Conservation (phyloP, 2,113 vertebrate genomes). For the Kryptolebias marmoratus region DNA sequence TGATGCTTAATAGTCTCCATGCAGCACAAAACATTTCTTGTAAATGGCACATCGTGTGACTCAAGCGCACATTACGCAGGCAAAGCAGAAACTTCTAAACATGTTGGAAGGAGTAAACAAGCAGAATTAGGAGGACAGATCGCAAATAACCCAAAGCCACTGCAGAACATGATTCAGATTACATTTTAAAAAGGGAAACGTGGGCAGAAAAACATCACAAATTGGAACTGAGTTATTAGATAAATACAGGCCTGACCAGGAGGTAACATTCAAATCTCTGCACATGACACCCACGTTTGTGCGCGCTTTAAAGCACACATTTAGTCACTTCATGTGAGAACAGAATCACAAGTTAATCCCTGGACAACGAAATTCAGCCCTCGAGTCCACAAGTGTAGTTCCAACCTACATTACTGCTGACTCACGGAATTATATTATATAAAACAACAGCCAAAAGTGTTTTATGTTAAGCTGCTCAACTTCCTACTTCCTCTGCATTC, state of each 20-base stretch:
- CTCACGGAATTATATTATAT: constrained; percentile 16
- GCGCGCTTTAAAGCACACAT: not conserved
- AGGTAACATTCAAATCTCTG: constrained; percentile 19
- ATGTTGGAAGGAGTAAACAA: constrained; percentile 21
- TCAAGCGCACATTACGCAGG: constrained; percentile 34
- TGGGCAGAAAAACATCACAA: constrained; percentile 19
- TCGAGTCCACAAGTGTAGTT: constrained; percentile 7
- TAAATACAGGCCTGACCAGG: constrained; percentile 18
- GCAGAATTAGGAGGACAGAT: constrained; percentile 27
- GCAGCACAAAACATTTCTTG: constrained; percentile 40
- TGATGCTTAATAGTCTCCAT: constrained; percentile 41
- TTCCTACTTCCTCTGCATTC: constrained; percentile 11
- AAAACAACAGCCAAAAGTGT: constrained; percentile 11
- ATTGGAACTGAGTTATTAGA: constrained; percentile 23
- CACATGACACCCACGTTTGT: not conserved
- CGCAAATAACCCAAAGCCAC: constrained; percentile 60
- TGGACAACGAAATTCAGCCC: constrained; percentile 2
- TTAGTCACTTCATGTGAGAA: constrained; percentile 5
- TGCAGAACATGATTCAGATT: constrained; percentile 36
- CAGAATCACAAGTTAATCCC: constrained; percentile 15
- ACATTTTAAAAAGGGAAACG: constrained; percentile 13
- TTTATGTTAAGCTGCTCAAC: constrained; percentile 14
- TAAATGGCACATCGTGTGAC: constrained; percentile 40
- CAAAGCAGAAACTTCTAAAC: constrained; percentile 17
- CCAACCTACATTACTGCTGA: constrained; percentile 10